Evolutionary conservation across 2,888 invertebrate species (phyloP).

Genomic region (Lordiphosa fenestrarum): DNA sequence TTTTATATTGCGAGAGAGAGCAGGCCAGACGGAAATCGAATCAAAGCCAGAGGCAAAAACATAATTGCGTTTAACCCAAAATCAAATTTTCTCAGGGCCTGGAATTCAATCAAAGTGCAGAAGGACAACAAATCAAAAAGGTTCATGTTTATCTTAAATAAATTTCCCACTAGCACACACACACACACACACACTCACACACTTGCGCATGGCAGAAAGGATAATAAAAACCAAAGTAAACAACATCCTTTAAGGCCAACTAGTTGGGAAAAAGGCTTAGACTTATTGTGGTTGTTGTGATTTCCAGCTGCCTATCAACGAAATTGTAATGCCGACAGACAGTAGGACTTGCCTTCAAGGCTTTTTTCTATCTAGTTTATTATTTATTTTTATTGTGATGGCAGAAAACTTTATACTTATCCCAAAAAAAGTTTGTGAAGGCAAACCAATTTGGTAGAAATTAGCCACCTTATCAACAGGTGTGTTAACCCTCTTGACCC

Average conservation of each 20-base stretch:
- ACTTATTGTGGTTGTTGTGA: conserved; percentile 70
- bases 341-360: conserved; percentile 18
- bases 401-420: conserved; percentile 40
- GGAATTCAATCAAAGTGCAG: conserved; percentile 66
- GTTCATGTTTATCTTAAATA: conserved; percentile 68
- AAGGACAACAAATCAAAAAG: conserved; percentile 63
- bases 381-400: conserved; percentile 72
- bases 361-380: conserved; percentile 38
- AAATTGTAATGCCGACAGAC: conserved; percentile 62
- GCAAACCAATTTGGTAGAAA: conserved; percentile 44
- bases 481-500: conserved; percentile 31
- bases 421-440: no score
- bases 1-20: conserved; percentile 32
- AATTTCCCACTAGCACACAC: conserved; percentile 39
- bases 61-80: conserved; percentile 74
- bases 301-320: conserved; percentile 41
- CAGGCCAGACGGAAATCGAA: conserved; percentile 51
- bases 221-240: conserved; percentile 67
- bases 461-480: conserved; percentile 69
- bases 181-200: conserved; percentile 5
- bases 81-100: conserved; percentile 61
- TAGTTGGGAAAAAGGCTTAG: conserved; percentile 53
- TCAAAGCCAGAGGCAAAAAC: conserved; percentile 65
- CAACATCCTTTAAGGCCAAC: conserved; percentile 47
- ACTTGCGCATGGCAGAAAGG: conserved; percentile 40